Percentiles rank a stretch among this genome's conserved stretches.
Conservation (phyloP, 1,140 invertebrate genomes). For the Drosophila sproati region DNA sequence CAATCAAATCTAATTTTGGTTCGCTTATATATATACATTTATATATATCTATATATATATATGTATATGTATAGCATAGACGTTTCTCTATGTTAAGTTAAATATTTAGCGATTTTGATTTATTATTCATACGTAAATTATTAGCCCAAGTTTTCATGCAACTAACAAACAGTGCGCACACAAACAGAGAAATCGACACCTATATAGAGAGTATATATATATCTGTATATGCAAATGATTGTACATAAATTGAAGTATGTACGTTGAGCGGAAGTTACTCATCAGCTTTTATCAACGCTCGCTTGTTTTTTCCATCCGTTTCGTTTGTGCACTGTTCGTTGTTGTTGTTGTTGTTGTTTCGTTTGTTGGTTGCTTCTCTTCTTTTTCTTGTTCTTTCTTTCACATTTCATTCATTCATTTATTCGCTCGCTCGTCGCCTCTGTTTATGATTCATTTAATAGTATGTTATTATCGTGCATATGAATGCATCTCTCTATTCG, state of each 20-base stretch:
- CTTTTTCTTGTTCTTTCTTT: not conserved
- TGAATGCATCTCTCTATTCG: slow-evolving; percentile 4
- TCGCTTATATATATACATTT: slow-evolving; percentile 62
- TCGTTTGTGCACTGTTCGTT: slow-evolving; percentile 50
- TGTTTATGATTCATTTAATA: slow-evolving; percentile 47
- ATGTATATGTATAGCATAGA: slow-evolving; percentile 30
- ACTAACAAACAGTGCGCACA: slow-evolving; percentile 49
- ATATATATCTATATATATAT: slow-evolving; percentile 40
- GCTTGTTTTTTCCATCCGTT: slow-evolving; percentile 41
- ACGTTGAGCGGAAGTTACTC: slow-evolving; percentile 65
- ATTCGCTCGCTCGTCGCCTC: slow-evolving; percentile 32
- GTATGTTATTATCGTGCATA: slow-evolving; percentile 35
- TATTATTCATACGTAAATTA: slow-evolving; percentile 76
- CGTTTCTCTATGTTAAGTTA: slow-evolving; percentile 67
- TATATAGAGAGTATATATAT: slow-evolving; percentile 11
- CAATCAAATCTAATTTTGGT: slow-evolving; percentile 57
- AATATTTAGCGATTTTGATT: slow-evolving; percentile 74
- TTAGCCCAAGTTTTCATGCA: slow-evolving; percentile 73
- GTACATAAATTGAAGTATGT: slow-evolving; percentile 7
- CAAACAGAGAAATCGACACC: not conserved
- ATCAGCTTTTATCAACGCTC: slow-evolving; percentile 65
- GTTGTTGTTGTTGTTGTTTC: slow-evolving; percentile 13
- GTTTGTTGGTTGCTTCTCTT: slow-evolving; percentile 41
- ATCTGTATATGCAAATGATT: slow-evolving; percentile 25
- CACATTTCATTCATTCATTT: slow-evolving; percentile 20